A percentile compares a stretch with the other conserved stretches of the same genome.
phyloP scores from a whole-genome alignment of 2,797 vertebrate species.

The Leptatherina wallacei region DNA sequence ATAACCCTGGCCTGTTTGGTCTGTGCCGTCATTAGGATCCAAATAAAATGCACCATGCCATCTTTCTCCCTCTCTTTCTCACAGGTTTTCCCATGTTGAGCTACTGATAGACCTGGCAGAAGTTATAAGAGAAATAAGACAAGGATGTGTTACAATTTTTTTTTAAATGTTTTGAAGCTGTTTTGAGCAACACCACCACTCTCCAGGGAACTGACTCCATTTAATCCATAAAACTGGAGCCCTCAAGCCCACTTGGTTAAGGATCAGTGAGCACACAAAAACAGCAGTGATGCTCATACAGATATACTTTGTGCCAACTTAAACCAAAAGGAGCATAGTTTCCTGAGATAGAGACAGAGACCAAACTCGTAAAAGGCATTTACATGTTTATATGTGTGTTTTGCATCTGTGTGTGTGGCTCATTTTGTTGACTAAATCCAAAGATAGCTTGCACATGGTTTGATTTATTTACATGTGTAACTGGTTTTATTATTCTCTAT shows the following conservation, averaged over 20 bases:
- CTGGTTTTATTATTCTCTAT: conserved; percentile 3
- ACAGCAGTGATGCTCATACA: conserved; percentile 44
- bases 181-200: conserved; percentile 33
- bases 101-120: conserved; percentile 58
- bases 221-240: conserved; percentile 57
- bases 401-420: conserved; percentile 40
- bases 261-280: conserved; percentile 49
- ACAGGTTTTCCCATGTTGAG: conserved; percentile 42
- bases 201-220: conserved; percentile 48
- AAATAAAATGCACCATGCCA: conserved; percentile 43
- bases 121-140: conserved; percentile 65
- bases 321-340: conserved; percentile 20
- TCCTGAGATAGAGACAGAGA: conserved; percentile 19
- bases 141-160: conserved; percentile 39
- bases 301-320: conserved; percentile 49
- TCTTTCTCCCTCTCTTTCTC: conserved; percentile 5
- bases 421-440: conserved; percentile 29
- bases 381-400: conserved; percentile 38
- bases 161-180: conserved; percentile 55
- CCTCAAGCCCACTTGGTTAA: conserved; percentile 53
- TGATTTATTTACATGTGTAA: conserved; percentile 23
- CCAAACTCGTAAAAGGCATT: conserved; percentile 44
- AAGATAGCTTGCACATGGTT: conserved; percentile 15
- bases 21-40: conserved; percentile 25
- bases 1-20: conserved; percentile 44